Evolutionary conservation across 2,888 invertebrate genomes (phyloP).

Genomic region (Watsonalla binaria): DNA sequence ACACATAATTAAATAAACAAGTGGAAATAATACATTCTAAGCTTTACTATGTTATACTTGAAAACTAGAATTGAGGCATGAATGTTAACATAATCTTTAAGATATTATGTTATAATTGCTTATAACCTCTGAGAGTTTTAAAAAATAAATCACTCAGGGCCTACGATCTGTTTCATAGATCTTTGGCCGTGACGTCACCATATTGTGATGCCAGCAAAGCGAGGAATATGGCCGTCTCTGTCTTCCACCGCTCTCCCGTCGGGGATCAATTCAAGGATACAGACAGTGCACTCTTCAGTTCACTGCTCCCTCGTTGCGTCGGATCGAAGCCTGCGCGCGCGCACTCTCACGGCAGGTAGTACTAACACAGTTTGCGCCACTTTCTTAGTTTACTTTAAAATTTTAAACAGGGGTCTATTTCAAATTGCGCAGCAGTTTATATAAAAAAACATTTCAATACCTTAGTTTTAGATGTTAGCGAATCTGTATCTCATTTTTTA

Average conservation of each 20-base stretch:
- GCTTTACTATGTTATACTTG: not conserved
- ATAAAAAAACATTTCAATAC: not conserved
- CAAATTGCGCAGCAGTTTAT: not conserved
- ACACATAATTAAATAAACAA: no score
- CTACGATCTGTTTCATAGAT: conserved; percentile 6
- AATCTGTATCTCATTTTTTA: no score
- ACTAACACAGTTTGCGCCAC: not conserved
- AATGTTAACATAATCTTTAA: not conserved
- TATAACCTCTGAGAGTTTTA: not conserved
- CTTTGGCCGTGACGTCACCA: conserved; percentile 55
- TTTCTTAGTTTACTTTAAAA: not conserved
- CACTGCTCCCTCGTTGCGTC: conserved; percentile 57
- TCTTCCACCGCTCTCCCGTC: conserved; percentile 53
- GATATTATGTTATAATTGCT: not conserved
- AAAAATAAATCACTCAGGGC: not conserved
- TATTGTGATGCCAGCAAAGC: conserved; percentile 55
- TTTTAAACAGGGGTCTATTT: not conserved
- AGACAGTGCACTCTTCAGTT: conserved; percentile 65
- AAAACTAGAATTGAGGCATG: not conserved
- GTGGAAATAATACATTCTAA: not conserved
- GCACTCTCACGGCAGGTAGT: not conserved
- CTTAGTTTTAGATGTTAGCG: no score
- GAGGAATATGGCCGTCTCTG: conserved; percentile 40
- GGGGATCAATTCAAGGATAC: conserved; percentile 65
- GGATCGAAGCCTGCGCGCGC: conserved; percentile 43